These are phyloP conservation scores for Mareca strepera DNA, from an alignment of 2,797 vertebrate species.

Conservation along the genomic window DNA sequence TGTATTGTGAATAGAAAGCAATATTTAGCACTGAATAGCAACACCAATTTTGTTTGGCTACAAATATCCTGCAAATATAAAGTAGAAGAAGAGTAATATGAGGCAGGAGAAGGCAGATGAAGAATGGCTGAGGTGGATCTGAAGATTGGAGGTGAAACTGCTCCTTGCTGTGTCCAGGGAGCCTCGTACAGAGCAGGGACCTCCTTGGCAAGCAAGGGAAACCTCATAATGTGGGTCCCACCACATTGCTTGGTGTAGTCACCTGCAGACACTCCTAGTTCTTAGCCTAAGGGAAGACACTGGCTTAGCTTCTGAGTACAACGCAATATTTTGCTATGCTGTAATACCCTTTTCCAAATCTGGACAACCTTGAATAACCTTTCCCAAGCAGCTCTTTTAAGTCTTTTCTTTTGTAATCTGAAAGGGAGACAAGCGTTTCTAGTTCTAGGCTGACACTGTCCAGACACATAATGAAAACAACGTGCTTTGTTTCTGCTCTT, in stretches of 20 bases:
- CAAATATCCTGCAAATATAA: background rate
- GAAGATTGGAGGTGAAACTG: background rate
- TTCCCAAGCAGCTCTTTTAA: background rate
- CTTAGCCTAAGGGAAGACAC: background rate
- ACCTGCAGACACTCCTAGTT: background rate
- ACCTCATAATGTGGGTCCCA: background rate
- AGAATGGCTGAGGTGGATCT: background rate
- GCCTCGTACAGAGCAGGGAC: accelerated
- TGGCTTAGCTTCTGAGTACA: background rate
- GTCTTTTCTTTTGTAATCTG: background rate
- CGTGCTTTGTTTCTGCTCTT: background rate
- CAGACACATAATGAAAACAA: constrained; percentile 10
- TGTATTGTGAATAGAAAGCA: background rate
- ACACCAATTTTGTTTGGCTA: background rate
- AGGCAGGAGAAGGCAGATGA: background rate
- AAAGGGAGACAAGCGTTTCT: background rate
- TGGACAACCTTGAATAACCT: background rate
- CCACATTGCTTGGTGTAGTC: background rate
- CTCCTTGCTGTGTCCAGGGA: background rate
- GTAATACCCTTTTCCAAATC: background rate
- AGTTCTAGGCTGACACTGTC: background rate
- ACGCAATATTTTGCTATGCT: background rate
- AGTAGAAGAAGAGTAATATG: background rate
- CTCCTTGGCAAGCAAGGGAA: background rate
- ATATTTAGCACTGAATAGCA: background rate